phyloP scores from a whole-genome alignment of 2,797 vertebrate species.

The Channallabes apus region DNA sequence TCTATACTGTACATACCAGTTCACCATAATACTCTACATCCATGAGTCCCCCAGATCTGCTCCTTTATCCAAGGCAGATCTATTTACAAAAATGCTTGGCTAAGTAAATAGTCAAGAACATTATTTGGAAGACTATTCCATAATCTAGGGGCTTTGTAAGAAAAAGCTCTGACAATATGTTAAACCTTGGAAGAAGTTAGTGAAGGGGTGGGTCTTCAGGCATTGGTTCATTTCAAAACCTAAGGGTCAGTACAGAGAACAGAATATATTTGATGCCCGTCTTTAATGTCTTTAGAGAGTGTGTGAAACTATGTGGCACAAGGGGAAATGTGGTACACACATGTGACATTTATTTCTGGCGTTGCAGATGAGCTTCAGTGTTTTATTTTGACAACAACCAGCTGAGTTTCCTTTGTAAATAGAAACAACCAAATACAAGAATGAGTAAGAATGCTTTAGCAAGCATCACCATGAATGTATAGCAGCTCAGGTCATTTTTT shows the following conservation, averaged over 20 bases:
- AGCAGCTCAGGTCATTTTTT: constrained; percentile 1
- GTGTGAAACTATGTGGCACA: background rate
- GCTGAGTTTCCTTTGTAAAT: background rate
- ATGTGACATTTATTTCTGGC: background rate
- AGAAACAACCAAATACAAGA: background rate
- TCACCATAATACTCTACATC: too few species aligned
- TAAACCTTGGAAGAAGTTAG: background rate
- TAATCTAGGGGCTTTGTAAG: too few species aligned
- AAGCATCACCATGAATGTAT: background rate
- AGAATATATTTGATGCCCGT: background rate
- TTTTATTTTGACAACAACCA: background rate
- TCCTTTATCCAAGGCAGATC: too few species aligned
- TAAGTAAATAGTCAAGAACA: too few species aligned
- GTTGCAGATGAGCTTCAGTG: background rate
- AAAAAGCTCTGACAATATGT: too few species aligned
- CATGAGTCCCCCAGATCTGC: too few species aligned
- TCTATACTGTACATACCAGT: too few species aligned
- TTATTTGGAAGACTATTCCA: too few species aligned
- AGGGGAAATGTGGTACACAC: background rate
- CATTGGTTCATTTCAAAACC: background rate
- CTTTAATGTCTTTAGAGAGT: background rate
- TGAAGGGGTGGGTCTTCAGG: background rate
- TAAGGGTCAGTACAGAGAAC: background rate
- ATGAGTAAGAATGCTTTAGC: background rate
- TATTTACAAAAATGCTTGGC: too few species aligned